Percentiles rank a stretch among this genome's conserved stretches.
Conservation (phyloP, 1,140 invertebrate genomes). For the Harpegnathos saltator region DNA sequence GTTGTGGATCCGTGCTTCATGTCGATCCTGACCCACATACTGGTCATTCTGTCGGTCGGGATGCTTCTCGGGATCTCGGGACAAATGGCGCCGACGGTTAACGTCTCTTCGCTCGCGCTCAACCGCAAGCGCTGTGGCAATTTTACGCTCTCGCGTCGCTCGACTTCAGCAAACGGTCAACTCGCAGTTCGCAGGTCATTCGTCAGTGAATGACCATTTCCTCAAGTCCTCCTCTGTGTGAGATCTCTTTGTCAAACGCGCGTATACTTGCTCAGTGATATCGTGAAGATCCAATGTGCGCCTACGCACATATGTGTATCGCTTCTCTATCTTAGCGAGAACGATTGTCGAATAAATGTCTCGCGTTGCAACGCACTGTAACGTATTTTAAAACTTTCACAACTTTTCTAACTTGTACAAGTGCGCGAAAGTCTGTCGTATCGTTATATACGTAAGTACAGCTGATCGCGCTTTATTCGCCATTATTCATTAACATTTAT, state of each 20-base stretch:
- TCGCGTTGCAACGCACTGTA: too few species aligned
- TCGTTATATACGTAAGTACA: too few species aligned
- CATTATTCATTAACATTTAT: conserved; percentile 8
- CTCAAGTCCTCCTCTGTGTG: background rate
- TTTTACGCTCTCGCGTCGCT: conserved; percentile 1
- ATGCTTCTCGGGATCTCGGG: conserved; percentile 42
- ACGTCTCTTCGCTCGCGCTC: background rate
- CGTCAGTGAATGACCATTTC: background rate
- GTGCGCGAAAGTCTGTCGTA: too few species aligned
- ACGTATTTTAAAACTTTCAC: too few species aligned
- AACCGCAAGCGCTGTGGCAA: background rate
- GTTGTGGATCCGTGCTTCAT: conserved; percentile 69
- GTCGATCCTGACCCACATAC: conserved; percentile 69
- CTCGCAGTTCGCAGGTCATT: background rate
- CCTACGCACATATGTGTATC: background rate
- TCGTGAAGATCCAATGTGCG: background rate
- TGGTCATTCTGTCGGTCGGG: conserved; percentile 69
- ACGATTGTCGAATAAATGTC: too few species aligned
- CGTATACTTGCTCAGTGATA: too few species aligned
- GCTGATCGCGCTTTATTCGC: background rate
- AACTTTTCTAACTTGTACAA: too few species aligned
- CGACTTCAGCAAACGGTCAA: background rate
- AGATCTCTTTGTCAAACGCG: background rate
- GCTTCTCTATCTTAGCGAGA: background rate
- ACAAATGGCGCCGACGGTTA: conserved; percentile 2